phyloP scores from a whole-genome alignment of 2,888 invertebrate species.

The Bhutanitis thaidina region DNA sequence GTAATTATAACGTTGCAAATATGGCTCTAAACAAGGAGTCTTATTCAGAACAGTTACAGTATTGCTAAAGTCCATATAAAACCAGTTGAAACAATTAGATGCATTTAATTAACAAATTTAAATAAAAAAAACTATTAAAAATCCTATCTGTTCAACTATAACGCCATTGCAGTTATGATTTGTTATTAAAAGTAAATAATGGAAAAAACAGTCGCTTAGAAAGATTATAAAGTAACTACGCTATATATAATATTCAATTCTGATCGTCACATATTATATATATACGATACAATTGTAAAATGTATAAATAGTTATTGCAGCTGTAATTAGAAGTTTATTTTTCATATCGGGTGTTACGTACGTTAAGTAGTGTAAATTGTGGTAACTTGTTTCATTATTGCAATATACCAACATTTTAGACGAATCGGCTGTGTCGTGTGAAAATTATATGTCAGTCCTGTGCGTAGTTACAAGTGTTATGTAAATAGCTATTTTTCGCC shows the following conservation, averaged over 20 bases:
- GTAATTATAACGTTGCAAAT: too few relatives aligned
- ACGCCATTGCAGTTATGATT: conserved; percentile 48
- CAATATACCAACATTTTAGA: conserved; percentile 66
- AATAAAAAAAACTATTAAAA: conserved; percentile 42
- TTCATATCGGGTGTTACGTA: conserved; percentile 79
- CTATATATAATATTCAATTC: conserved; percentile 54
- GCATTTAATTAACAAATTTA: conserved; percentile 52
- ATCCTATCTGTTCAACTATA: conserved; percentile 44
- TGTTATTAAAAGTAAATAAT: conserved; percentile 55
- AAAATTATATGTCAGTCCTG: conserved; percentile 60
- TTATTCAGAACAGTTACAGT: neutral
- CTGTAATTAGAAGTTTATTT: conserved; percentile 80
- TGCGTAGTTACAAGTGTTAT: conserved; percentile 58
- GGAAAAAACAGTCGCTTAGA: conserved; percentile 67
- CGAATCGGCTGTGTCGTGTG: conserved; percentile 79
- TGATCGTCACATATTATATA: conserved; percentile 45
- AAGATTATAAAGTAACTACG: conserved; percentile 47
- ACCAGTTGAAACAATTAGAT: conserved; percentile 21
- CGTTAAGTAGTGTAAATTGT: conserved; percentile 76
- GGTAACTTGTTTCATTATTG: conserved; percentile 69
- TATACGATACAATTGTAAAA: conserved; percentile 61
- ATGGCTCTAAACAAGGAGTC: neutral
- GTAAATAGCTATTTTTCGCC: conserved; percentile 52
- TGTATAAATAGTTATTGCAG: conserved; percentile 80
- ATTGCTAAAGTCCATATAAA: conserved; percentile 19